Evolutionary conservation across 2,888 invertebrate genomes (phyloP).

Genomic region (Platerodrilus igneus): DNA sequence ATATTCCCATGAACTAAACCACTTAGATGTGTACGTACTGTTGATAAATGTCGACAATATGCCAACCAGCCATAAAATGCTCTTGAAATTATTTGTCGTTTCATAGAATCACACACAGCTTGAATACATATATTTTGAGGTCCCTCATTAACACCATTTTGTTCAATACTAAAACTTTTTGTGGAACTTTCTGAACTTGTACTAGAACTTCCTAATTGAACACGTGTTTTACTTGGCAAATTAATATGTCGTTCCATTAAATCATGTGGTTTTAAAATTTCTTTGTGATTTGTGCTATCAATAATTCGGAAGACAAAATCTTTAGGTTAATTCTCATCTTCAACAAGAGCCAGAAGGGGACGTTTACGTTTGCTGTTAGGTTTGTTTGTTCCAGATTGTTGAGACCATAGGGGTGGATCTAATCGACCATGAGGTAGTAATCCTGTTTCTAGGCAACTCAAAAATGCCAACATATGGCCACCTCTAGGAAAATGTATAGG

Average conservation of each 20-base stretch:
- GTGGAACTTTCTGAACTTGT: constrained; percentile 64
- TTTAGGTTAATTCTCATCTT: constrained; percentile 48
- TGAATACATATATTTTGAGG: constrained; percentile 45
- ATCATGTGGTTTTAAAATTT: constrained; percentile 65
- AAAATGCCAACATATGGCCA: constrained; percentile 83
- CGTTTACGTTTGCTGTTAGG: constrained; percentile 57
- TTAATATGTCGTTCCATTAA: constrained; percentile 56
- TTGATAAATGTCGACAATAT: constrained; percentile 87
- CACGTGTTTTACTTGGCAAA: constrained; percentile 45
- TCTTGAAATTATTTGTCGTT: constrained; percentile 87
- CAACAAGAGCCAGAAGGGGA: constrained; percentile 62
- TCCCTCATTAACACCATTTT: constrained; percentile 45
- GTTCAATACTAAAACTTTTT: constrained; percentile 51
- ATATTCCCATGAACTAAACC: constrained; percentile 78
- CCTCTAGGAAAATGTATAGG: constrained; percentile 91
- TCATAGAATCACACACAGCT: constrained; percentile 90
- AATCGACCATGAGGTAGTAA: constrained; percentile 83
- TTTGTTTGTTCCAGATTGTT: constrained; percentile 65
- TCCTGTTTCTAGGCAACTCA: constrained; percentile 88
- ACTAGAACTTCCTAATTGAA: constrained; percentile 60
- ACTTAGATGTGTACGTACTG: constrained; percentile 87
- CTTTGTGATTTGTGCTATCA: constrained; percentile 67
- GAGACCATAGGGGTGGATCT: constrained; percentile 92
- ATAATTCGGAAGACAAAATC: constrained; percentile 91
- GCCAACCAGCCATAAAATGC: constrained; percentile 97